These are phyloP conservation scores for Andrena fulva DNA, from an alignment of 2,888 invertebrate genomes.

Conservation along the genomic window DNA sequence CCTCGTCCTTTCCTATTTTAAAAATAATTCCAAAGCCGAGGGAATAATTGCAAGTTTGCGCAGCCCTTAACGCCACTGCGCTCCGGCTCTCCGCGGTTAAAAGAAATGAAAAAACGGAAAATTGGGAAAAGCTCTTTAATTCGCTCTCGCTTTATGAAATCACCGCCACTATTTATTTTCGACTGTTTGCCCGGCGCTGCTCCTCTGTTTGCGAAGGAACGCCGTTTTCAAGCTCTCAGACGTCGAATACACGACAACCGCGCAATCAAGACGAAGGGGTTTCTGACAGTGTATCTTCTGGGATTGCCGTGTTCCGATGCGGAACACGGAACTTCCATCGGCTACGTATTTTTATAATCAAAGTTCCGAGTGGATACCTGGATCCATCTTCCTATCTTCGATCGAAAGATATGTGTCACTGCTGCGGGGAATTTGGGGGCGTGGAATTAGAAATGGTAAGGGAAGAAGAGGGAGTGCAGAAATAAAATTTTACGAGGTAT, in stretches of 20 bases:
- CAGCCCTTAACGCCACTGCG: not conserved
- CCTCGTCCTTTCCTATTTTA: too few relatives aligned
- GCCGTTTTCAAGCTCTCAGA: conserved; percentile 6
- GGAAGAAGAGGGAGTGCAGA: too few relatives aligned
- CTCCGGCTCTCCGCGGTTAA: not conserved
- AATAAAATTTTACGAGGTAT: too few relatives aligned
- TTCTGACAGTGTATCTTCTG: not conserved
- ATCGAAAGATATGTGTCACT: not conserved
- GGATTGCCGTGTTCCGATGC: not conserved
- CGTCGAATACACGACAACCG: not conserved
- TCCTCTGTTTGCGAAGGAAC: conserved; percentile 6
- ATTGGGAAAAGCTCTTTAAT: not conserved
- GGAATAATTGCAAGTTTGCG: not conserved
- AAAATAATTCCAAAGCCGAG: not conserved
- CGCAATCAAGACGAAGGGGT: not conserved
- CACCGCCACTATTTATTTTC: conserved; percentile 8
- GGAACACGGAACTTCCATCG: conserved; percentile 1
- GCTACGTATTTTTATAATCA: not conserved
- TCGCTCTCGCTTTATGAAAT: conserved; percentile 1
- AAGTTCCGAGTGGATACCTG: not conserved
- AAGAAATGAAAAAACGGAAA: not conserved
- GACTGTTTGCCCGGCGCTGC: not conserved
- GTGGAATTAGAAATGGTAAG: too few relatives aligned
- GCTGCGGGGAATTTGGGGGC: too few relatives aligned
- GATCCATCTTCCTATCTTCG: not conserved